These are phyloP conservation scores for Plagodis dolabraria DNA, from an alignment of 2,888 invertebrate genomes.

Conservation along the genomic window DNA sequence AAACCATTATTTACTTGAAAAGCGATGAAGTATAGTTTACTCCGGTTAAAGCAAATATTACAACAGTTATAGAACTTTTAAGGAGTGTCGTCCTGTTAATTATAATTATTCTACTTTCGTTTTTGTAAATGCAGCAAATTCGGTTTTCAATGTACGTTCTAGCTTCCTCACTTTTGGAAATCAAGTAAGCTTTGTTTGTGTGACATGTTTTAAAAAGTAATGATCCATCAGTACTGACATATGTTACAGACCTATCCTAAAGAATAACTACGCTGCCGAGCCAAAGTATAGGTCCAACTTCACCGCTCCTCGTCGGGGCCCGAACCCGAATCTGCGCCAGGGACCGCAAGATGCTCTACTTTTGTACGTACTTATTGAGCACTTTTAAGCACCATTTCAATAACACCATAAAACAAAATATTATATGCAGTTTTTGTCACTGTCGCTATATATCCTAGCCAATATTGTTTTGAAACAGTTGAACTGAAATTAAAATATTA, in stretches of 20 bases:
- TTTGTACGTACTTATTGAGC: conserved; percentile 85
- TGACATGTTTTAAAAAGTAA: background rate
- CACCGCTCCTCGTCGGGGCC: conserved; percentile 86
- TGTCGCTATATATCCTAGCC: too few relatives aligned
- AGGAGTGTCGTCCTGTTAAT: too few relatives aligned
- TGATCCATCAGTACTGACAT: conserved; percentile 4
- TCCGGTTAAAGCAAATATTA: too few relatives aligned
- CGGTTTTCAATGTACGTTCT: background rate
- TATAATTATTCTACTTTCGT: too few relatives aligned
- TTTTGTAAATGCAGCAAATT: background rate
- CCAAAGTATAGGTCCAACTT: conserved; percentile 86
- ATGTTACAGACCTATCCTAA: conserved; percentile 72
- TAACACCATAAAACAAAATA: background rate
- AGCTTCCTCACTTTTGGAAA: background rate
- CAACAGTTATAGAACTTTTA: too few relatives aligned
- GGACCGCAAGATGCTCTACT: conserved; percentile 92
- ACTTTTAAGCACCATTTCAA: conserved; percentile 5
- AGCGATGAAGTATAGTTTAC: too few relatives aligned
- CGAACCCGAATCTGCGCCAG: conserved; percentile 88
- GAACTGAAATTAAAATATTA: too few relatives aligned
- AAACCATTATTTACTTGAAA: too few relatives aligned
- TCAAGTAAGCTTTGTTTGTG: background rate
- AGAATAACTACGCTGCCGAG: conserved; percentile 72
- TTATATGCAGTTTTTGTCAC: background rate
- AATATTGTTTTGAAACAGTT: too few relatives aligned